Percentiles rank a stretch among this genome's conserved stretches.
phyloP scores from a whole-genome alignment of 2,888 invertebrate genomes.

The Platycheirus rosarum region DNA sequence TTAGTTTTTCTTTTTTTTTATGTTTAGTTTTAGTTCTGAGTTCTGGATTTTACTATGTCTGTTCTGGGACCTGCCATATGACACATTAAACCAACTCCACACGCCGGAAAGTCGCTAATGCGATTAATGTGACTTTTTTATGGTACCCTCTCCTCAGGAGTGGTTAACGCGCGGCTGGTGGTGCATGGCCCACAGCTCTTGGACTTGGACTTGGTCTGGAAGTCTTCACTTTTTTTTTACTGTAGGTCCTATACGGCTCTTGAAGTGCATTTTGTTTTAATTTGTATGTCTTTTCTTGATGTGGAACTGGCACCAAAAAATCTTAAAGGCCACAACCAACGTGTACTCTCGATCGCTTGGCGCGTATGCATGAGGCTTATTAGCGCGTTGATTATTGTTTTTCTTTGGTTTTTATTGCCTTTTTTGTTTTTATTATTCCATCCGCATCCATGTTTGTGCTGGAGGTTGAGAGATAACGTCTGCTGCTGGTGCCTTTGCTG shows the following conservation, averaged over 20 bases:
- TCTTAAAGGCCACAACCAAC: conserved; percentile 6
- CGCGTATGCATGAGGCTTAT: conserved; percentile 43
- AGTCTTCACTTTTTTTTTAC: background rate
- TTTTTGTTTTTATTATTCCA: conserved; percentile 50
- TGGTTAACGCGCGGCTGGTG: conserved; percentile 43
- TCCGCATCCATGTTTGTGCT: conserved; percentile 47
- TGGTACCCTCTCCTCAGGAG: conserved; percentile 32
- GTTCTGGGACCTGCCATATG: conserved; percentile 49
- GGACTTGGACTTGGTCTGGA: conserved; percentile 3
- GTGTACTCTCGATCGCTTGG: conserved; percentile 39
- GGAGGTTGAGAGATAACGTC: conserved; percentile 35
- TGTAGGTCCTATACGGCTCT: background rate
- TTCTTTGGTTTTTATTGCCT: conserved; percentile 30
- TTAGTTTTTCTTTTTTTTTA: conserved; percentile 17
- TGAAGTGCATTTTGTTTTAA: conserved; percentile 46
- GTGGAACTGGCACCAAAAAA: conserved; percentile 32
- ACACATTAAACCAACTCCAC: conserved; percentile 50
- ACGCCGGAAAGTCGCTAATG: conserved; percentile 62
- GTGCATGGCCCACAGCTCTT: conserved; percentile 20
- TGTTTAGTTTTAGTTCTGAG: conserved; percentile 17
- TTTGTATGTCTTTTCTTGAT: conserved; percentile 40
- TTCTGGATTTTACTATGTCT: conserved; percentile 1
- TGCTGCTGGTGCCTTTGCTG: conserved; percentile 23
- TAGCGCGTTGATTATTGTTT: conserved; percentile 64
- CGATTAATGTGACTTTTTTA: conserved; percentile 69